Evolutionary conservation across 2,113 vertebrate species (phyloP).

Genomic region (Noturus placidus): DNA sequence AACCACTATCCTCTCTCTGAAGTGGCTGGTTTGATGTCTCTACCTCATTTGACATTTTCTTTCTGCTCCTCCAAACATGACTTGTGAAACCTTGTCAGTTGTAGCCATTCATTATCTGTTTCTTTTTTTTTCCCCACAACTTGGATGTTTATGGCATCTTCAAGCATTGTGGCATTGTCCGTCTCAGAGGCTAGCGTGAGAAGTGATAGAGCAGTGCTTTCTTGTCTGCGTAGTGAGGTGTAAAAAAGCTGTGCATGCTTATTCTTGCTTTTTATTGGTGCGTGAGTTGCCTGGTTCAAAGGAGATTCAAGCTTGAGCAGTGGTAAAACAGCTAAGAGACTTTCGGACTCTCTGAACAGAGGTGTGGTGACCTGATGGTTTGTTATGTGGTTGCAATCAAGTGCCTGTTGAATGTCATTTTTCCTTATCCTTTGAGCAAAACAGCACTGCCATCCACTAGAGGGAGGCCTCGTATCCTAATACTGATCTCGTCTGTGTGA

Average conservation of each 20-base stretch:
- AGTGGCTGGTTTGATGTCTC: constrained; percentile 52
- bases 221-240: constrained; percentile 59
- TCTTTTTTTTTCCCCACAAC: constrained; percentile 41
- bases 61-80: constrained; percentile 30
- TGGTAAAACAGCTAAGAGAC: constrained; percentile 17
- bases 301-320: constrained; percentile 17
- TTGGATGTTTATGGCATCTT: constrained; percentile 47
- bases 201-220: constrained; percentile 55
- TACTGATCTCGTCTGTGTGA: constrained; percentile 45
- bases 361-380: constrained; percentile 61
- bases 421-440: constrained; percentile 6
- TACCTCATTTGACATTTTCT: constrained; percentile 47
- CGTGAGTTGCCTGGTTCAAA: constrained; percentile 40
- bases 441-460: constrained; percentile 59
- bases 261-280: constrained; percentile 56
- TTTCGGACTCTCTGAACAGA: constrained; percentile 59
- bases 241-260: constrained; percentile 66
- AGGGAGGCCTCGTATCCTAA: constrained; percentile 60
- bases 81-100: constrained; percentile 1
- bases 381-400: constrained; percentile 69
- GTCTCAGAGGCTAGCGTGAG: constrained; percentile 45
- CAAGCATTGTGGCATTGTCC: constrained; percentile 54
- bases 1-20: constrained; percentile 27
- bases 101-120: constrained; percentile 51
- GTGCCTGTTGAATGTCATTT: constrained; percentile 67